Evolutionary conservation across 2,888 invertebrate species (phyloP), one percentile per base, ranked within the genome.

Genomic region (Julus scanicus): DNA sequence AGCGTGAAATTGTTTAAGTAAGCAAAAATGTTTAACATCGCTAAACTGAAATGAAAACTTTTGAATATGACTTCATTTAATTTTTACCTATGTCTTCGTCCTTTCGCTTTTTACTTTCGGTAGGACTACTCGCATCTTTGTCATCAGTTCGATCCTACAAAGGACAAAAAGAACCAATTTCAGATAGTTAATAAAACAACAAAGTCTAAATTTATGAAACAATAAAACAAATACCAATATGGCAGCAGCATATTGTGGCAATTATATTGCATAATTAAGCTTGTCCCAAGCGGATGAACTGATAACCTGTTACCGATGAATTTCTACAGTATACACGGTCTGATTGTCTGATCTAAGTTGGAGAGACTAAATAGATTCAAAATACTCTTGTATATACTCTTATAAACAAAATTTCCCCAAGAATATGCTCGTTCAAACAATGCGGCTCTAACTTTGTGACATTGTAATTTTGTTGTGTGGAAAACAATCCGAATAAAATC

Each of bases 51-150:
- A 5, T 5, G 44, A 44, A 44, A 44, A 44, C 3, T 44, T 6
- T 44, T 44, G 4, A 5, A 71, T 71, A 71, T 8, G 11, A 83
- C 17, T 4, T 83, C 20, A 13, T 83, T 11, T 40, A 11, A 83
- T n/a, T 0, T 13, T 49, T 85, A 96, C 95, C 95, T 94, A 95
- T 95, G 91, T 95, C 95, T 91, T 96, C 96, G 90, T 96, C 96
- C 90, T 96, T 95, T 88, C 96, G 94, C 90, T 96, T 93, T 91
- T 96, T 96, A 91, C 96, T 95, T 92, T 96, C 96, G 93, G 63
- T 92, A 91, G 57, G 94, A 48, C 84, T 84, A 57, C 88, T 90
- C 94, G 93, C 93, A 96, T 96, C 93, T 96, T 94, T 92, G 96
- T 96, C 44, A 96, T 94, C 88, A 49, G 40, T 39, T 80, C 87